A percentile compares a stretch with the other conserved stretches of the same genome.
These are phyloP conservation scores for Allygus modestus DNA, from an alignment of 2,888 invertebrate species.

Conservation along the genomic window DNA sequence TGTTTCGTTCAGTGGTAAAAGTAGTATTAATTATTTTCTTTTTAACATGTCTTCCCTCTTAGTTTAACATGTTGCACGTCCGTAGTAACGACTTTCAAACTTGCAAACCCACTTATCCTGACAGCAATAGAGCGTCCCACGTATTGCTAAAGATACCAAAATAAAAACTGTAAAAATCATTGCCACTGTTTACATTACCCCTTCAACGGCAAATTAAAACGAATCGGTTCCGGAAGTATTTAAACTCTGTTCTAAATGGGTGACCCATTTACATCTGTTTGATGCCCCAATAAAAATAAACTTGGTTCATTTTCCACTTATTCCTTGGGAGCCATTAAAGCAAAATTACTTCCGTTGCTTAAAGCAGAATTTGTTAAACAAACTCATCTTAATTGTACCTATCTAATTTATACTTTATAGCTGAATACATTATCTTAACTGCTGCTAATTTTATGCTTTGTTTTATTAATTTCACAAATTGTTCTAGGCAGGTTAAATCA, in stretches of 20 bases:
- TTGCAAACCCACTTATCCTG: too few relatives aligned
- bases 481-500: too few relatives aligned
- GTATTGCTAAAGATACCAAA: too few relatives aligned
- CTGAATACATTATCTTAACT: slow-evolving; percentile 7
- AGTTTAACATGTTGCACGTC: too few relatives aligned
- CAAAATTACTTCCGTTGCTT: slow-evolving; percentile 41
- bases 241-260: slow-evolving; percentile 2
- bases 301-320: slow-evolving; percentile 36
- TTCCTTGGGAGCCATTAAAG: slow-evolving; percentile 23
- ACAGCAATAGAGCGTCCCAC: too few relatives aligned
- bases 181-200: not conserved
- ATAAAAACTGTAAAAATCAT: slow-evolving; percentile 9
- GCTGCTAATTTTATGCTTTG: slow-evolving; percentile 7
- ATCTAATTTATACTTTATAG: slow-evolving; percentile 27
- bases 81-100: too few relatives aligned
- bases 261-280: slow-evolving; percentile 42
- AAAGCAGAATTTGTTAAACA: slow-evolving; percentile 45
- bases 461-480: slow-evolving; percentile 5
- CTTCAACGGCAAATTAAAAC: not conserved
- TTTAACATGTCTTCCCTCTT: too few relatives aligned
- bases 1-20: too few relatives aligned
- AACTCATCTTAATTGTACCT: slow-evolving; percentile 13
- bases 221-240: slow-evolving; percentile 12
- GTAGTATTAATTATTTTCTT: too few relatives aligned
- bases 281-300: slow-evolving; percentile 23